Evolutionary conservation across 2,888 invertebrate species (phyloP), one percentile per base, ranked within the genome.

Genomic region (Pyrgus malvae): DNA sequence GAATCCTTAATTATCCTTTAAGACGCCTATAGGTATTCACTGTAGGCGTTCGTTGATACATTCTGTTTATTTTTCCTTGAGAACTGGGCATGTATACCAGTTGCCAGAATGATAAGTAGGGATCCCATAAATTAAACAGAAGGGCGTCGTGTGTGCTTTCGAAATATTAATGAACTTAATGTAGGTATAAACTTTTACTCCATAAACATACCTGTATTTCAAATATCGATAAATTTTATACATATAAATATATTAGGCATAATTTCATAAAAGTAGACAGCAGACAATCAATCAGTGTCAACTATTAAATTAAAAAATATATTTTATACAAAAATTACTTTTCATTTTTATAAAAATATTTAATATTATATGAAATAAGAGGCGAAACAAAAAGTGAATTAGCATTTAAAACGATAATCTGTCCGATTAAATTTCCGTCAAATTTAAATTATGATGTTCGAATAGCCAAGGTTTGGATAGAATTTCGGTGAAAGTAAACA

Each of bases 401-500:
- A 37, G 51, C 51, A 44, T 51, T 44, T 51, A 44, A 51, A 50
- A 12, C 51, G 51, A 37, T 51, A 44, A 37, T 44, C 19, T 19
- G 9, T 23, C 35, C 44, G 21, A 40, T 46, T 25, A 46, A 25
- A 31, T 23, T 46, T 46, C n/a, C 31, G 23, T 17, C 21, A 27
- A 44, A 37, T 27, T 31, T 23, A 48, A 37, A 37, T 27, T 48
- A 16, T 25, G 29, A 21, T 27, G 31, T 33, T 37, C 17, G 17
- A 37, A 37, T 37, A 35, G 27, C 19, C 21, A 35, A 29, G 16
- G 23, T 6, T 23, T 31, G 29, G 45, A 31, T 23, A 35, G 9
- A 46, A 70, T 69, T 69, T 70, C 58, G 69, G 85, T 75, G 88
- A 88, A 89, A 88, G 87, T 74, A 57, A 74, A 65, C 65, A 57